These are phyloP conservation scores for Noturus placidus DNA, from an alignment of 2,113 vertebrate species.

Conservation along the genomic window DNA sequence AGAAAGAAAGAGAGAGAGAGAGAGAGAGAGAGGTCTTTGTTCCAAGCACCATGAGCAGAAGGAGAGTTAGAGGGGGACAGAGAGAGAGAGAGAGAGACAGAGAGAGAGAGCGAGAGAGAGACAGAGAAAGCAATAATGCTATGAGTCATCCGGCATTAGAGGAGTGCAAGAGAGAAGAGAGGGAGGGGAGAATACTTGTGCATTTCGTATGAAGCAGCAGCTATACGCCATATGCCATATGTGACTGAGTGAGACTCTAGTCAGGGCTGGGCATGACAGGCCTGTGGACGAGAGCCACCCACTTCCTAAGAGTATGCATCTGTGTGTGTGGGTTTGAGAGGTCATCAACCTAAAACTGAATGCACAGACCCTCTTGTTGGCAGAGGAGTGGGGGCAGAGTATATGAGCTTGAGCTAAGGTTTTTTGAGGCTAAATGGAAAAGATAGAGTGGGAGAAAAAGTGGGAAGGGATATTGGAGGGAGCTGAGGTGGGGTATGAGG, in stretches of 20 bases:
- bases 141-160: slow-evolving; percentile 98
- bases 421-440: slow-evolving; percentile 21
- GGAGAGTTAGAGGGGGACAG: slow-evolving; percentile 31
- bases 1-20: slow-evolving; percentile 10
- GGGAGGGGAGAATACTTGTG: slow-evolving; percentile 88
- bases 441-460: background rate
- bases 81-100: background rate
- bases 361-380: background rate
- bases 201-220: slow-evolving; percentile 87
- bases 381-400: background rate
- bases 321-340: slow-evolving; percentile 2
- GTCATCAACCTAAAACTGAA: slow-evolving; percentile 6
- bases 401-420: background rate
- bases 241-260: slow-evolving; percentile 84
- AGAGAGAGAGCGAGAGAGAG: background rate
- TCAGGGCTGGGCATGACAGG: slow-evolving; percentile 85
- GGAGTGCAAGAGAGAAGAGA: slow-evolving; percentile 59
- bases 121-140: slow-evolving; percentile 83
- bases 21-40: slow-evolving; percentile 67
- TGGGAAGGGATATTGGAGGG: background rate
- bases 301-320: slow-evolving; percentile 39
- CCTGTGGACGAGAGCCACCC: slow-evolving; percentile 75
- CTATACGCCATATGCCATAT: slow-evolving; percentile 99
- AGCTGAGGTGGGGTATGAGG: slow-evolving; percentile 77
- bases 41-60: slow-evolving; percentile 67